Evolutionary conservation across 2,797 vertebrate genomes (phyloP).

Genomic region (Thaleichthys pacificus): DNA sequence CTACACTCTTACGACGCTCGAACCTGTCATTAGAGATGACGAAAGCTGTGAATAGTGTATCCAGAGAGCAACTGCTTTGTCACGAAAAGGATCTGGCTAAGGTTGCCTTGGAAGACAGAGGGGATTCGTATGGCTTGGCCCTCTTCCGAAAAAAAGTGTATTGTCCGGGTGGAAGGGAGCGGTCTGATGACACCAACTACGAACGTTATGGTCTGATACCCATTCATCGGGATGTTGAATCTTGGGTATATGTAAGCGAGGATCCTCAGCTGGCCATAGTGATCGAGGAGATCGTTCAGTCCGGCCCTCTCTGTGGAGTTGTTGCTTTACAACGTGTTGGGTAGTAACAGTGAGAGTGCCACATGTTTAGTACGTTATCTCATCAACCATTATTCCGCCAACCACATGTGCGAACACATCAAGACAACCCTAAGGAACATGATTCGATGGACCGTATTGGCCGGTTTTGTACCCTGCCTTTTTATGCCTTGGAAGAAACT

Average conservation of each 20-base stretch:
- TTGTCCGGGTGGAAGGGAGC: background rate
- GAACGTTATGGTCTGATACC: background rate
- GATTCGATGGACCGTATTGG: slow-evolving; percentile 21
- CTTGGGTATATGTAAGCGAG: background rate
- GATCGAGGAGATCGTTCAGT: background rate
- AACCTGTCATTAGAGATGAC: background rate
- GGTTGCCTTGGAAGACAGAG: slow-evolving; percentile 2
- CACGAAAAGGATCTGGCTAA: background rate
- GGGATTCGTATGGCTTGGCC: background rate
- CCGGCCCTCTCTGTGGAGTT: slow-evolving; percentile 5
- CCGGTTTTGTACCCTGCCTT: slow-evolving; percentile 16
- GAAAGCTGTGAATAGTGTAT: background rate
- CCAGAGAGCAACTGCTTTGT: background rate
- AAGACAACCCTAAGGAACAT: slow-evolving; percentile 20
- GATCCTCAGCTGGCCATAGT: background rate
- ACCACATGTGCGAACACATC: slow-evolving; percentile 23
- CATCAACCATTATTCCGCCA: slow-evolving; percentile 15
- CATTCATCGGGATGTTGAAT: background rate
- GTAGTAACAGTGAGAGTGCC: slow-evolving; percentile 20
- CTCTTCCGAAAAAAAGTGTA: background rate
- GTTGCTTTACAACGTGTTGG: slow-evolving; percentile 27
- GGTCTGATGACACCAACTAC: background rate
- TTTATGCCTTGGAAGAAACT: slow-evolving; percentile 27
- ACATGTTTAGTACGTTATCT: slow-evolving; percentile 25
- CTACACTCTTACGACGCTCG: too few species aligned